Percentiles rank a stretch among this genome's conserved stretches.
Evolutionary conservation across 2,797 vertebrate species (phyloP).

Genomic region (Anniella stebbinsi): DNA sequence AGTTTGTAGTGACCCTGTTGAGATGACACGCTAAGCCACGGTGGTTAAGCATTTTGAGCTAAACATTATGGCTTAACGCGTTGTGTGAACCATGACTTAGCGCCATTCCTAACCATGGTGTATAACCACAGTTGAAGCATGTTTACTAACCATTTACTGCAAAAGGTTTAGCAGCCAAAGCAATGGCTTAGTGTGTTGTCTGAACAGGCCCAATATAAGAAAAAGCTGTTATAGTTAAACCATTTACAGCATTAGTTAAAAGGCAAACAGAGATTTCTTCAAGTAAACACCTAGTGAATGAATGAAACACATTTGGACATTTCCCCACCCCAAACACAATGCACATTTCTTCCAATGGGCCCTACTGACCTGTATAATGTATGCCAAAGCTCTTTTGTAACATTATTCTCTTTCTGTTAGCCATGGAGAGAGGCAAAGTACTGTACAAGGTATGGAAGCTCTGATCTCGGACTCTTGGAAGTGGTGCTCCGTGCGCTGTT

Average conservation of each 20-base stretch:
- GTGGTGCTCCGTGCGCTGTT: background rate
- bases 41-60: too few species aligned
- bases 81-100: too few species aligned
- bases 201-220: too few species aligned
- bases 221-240: background rate
- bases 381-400: background rate
- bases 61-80: too few species aligned
- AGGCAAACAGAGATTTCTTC: background rate
- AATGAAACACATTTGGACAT: background rate
- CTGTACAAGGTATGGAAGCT: slow-evolving; percentile 31
- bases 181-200: too few species aligned
- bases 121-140: too few species aligned
- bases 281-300: background rate
- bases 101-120: too few species aligned
- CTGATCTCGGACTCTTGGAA: slow-evolving; percentile 1
- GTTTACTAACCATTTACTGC: too few species aligned
- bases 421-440: slow-evolving; percentile 33
- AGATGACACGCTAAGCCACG: too few species aligned
- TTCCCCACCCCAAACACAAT: background rate
- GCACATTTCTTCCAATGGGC: background rate
- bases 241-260: background rate
- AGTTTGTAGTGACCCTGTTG: too few species aligned
- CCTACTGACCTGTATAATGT: background rate
- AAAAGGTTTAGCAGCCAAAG: too few species aligned
- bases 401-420: slow-evolving; percentile 42